Evolutionary conservation across 1,140 invertebrate species (phyloP).

Genomic region (Drosophila ananassae): DNA sequence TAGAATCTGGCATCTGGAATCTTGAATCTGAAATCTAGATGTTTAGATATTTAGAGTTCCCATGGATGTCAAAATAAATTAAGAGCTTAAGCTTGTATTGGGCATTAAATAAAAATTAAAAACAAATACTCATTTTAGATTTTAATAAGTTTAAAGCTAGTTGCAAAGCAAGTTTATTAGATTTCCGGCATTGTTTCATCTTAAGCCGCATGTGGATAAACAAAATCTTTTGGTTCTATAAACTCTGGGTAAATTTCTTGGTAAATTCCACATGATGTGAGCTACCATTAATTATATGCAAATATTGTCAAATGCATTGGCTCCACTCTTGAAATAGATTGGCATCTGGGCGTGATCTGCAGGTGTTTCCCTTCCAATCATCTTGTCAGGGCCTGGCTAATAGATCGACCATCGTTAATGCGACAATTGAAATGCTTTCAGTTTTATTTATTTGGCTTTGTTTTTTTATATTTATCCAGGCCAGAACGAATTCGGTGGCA

Average conservation of each 20-base stretch:
- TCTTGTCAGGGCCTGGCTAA: conserved; percentile 45
- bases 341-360: conserved; percentile 6
- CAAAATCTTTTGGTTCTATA: too few relatives aligned
- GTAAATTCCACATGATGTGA: background rate
- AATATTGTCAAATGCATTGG: conserved; percentile 30
- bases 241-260: too few relatives aligned
- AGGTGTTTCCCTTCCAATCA: conserved; percentile 31
- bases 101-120: too few relatives aligned
- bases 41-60: background rate
- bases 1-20: conserved; percentile 27
- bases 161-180: too few relatives aligned
- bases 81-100: background rate
- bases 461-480: conserved; percentile 13
- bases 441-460: conserved; percentile 25
- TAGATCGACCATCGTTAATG: conserved; percentile 72
- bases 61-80: background rate
- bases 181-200: too few relatives aligned
- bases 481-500: conserved; percentile 66
- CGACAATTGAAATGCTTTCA: conserved; percentile 72
- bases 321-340: conserved; percentile 13
- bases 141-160: too few relatives aligned
- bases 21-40: conserved; percentile 2
- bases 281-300: conserved; percentile 21
- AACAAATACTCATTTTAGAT: too few relatives aligned
- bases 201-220: too few relatives aligned